Conservation (phyloP, 1,140 invertebrate species). For the Ceratosolen solmsi region DNA sequence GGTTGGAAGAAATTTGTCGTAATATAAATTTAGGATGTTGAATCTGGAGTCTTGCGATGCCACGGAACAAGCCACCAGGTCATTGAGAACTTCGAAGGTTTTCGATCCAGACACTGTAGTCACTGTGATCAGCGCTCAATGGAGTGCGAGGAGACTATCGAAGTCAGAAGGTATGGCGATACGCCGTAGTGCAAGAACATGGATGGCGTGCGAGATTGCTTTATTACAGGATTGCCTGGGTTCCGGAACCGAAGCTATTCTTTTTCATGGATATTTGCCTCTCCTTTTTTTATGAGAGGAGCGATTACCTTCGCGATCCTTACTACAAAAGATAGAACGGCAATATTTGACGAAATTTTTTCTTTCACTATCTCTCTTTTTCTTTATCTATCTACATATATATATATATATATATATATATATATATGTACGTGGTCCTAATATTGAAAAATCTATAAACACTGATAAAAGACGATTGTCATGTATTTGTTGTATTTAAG, state of each 20-base stretch:
- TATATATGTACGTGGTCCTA: too few relatives aligned
- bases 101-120: neutral
- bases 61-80: neutral
- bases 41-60: constrained; percentile 6
- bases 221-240: constrained; percentile 23
- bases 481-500: too few relatives aligned
- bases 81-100: neutral
- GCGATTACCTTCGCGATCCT: neutral
- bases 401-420: too few relatives aligned
- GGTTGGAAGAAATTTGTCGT: constrained; percentile 50
- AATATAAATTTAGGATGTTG: constrained; percentile 52
- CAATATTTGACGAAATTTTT: neutral
- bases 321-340: neutral
- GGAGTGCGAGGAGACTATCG: neutral
- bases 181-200: neutral
- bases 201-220: constrained; percentile 37
- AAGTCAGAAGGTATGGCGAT: neutral
- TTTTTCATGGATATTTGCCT: constrained; percentile 11
- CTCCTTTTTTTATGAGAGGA: constrained; percentile 2
- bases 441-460: too few relatives aligned
- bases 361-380: neutral
- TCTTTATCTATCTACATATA: too few relatives aligned
- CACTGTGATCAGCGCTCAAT: neutral
- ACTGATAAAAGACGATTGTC: too few relatives aligned
- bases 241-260: neutral